Evolutionary conservation across 2,797 vertebrate species (phyloP).

Genomic region (Leptodactylus fallax): DNA sequence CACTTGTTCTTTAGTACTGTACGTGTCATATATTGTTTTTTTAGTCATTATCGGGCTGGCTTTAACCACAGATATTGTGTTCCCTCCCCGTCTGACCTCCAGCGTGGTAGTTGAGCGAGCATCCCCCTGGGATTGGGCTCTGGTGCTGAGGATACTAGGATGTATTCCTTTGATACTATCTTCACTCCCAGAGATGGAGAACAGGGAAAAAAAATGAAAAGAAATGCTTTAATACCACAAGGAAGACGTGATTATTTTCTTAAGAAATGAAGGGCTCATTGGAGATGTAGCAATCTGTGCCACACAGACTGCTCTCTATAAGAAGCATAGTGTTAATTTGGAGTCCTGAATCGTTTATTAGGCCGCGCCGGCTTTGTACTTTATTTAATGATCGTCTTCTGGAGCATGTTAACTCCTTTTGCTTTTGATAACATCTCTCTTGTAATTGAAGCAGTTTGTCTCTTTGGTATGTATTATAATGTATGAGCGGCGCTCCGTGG

Average conservation of each 20-base stretch:
- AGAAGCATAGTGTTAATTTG: conserved; percentile 58
- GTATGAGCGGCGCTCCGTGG: conserved; percentile 18
- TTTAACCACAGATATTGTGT: neutral
- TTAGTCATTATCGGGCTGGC: neutral
- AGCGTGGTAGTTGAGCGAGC: neutral
- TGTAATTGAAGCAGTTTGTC: conserved; percentile 63
- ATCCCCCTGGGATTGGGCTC: conserved; percentile 16
- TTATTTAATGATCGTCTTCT: conserved; percentile 58
- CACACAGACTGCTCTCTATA: conserved; percentile 31
- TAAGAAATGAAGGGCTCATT: conserved; percentile 50
- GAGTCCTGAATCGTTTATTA: conserved; percentile 58
- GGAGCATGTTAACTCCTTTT: conserved; percentile 55
- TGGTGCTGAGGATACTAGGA: conserved; percentile 19
- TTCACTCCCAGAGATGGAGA: conserved; percentile 37
- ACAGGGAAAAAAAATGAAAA: conserved; percentile 30
- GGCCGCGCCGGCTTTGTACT: conserved; percentile 54
- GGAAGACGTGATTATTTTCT: conserved; percentile 43
- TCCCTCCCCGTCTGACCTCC: conserved; percentile 20
- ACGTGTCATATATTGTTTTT: neutral
- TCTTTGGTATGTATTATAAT: conserved; percentile 60
- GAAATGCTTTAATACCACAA: conserved; percentile 52
- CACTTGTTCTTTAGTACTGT: too few species aligned
- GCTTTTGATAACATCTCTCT: conserved; percentile 62
- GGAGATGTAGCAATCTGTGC: conserved; percentile 38
- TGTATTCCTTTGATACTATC: conserved; percentile 52